A percentile compares a stretch with the other conserved stretches of the same genome.
Conservation (phyloP, 2,888 invertebrate species). For the Quadroppia sp. region DNA sequence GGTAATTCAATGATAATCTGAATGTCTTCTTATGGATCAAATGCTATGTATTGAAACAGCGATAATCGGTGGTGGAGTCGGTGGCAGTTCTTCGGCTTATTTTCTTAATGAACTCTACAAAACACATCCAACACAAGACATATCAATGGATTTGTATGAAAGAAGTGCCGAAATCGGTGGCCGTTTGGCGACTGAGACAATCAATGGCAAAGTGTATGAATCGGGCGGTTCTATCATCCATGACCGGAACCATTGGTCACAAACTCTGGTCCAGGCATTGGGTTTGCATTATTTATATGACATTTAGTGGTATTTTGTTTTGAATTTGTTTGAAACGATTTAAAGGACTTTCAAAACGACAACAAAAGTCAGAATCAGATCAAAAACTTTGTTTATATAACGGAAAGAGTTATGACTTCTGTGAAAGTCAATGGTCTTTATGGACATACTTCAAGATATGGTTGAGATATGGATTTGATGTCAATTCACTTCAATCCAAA, state of each 20-base stretch:
- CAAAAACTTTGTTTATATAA: slow-evolving; percentile 57
- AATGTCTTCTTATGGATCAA: no score
- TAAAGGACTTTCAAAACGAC: slow-evolving; percentile 5
- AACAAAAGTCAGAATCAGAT: slow-evolving; percentile 9
- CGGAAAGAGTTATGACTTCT: slow-evolving; percentile 58
- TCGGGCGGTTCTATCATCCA: slow-evolving; percentile 62
- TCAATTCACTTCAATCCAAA: slow-evolving; percentile 55
- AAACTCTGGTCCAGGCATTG: slow-evolving; percentile 21
- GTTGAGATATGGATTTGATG: slow-evolving; percentile 60
- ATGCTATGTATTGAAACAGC: slow-evolving; percentile 53
- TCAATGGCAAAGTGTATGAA: slow-evolving; percentile 58
- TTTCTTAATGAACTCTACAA: slow-evolving; percentile 56
- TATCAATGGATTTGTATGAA: slow-evolving; percentile 59
- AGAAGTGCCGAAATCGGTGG: slow-evolving; percentile 58
- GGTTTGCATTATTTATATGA: no score
- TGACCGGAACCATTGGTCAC: slow-evolving; percentile 59
- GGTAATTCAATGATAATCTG: no score
- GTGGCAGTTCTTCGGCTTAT: slow-evolving; percentile 61
- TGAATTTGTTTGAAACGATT: no score
- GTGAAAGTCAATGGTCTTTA: slow-evolving; percentile 56
- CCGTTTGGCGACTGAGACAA: slow-evolving; percentile 57
- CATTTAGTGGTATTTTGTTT: no score
- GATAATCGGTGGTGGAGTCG: slow-evolving; percentile 63
- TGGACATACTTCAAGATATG: slow-evolving; percentile 56
- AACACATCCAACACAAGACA: background rate